Evolutionary conservation across 1,140 invertebrate genomes (phyloP).

Genomic region (Drosophila suzukii): DNA sequence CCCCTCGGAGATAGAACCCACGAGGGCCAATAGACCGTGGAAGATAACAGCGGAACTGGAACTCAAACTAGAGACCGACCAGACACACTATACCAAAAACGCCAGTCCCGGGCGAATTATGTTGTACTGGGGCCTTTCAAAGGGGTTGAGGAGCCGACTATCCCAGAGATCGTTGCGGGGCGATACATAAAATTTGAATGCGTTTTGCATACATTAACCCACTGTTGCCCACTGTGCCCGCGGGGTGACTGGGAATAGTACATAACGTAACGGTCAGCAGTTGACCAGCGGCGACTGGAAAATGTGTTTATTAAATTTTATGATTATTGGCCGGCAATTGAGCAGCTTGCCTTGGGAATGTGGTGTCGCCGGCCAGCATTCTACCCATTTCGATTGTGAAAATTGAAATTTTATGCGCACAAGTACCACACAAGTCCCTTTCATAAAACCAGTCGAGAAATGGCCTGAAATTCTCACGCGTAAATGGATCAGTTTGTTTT

Average conservation of each 20-base stretch:
- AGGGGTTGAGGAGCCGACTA: conserved; percentile 9
- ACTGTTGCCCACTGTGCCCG: conserved; percentile 50
- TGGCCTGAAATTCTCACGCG: conserved; percentile 78
- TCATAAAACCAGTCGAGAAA: conserved; percentile 22
- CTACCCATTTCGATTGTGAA: conserved; percentile 42
- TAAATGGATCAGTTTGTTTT: conserved; percentile 68
- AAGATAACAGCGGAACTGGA: conserved; percentile 63
- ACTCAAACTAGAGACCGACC: conserved; percentile 2
- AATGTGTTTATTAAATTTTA: conserved; percentile 83
- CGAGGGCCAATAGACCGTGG: conserved; percentile 72
- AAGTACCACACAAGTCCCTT: conserved; percentile 11
- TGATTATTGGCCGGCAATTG: conserved; percentile 80
- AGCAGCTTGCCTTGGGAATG: conserved; percentile 69
- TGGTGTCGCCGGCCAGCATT: conserved; percentile 33
- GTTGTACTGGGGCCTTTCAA: conserved; percentile 47
- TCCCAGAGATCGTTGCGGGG: conserved; percentile 65
- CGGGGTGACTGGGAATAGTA: conserved; percentile 20
- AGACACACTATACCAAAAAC: conserved; percentile 27
- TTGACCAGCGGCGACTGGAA: conserved; percentile 42
- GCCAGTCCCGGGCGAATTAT: conserved; percentile 67
- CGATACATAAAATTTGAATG: conserved; percentile 83
- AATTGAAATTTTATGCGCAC: conserved; percentile 79
- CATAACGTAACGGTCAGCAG: conserved; percentile 67
- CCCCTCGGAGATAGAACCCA: conserved; percentile 62
- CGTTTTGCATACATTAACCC: conserved; percentile 83